Evolutionary conservation across 1,140 invertebrate species (phyloP), one percentile per base, ranked within the genome.

Genomic region (Habropoda laboriosa): DNA sequence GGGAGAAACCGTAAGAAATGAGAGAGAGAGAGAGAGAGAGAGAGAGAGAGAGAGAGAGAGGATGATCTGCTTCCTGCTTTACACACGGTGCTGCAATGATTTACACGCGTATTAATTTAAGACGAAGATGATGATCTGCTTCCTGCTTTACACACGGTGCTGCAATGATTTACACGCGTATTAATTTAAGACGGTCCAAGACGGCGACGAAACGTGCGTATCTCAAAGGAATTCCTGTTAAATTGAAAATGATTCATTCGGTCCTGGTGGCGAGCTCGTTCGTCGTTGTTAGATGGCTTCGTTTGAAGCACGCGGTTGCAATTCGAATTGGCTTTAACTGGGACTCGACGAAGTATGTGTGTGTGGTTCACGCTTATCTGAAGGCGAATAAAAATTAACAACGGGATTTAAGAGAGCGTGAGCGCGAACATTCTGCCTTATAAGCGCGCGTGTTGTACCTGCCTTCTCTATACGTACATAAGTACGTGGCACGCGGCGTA

Each of bases 71-170:
- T 71, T 81, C 75, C 73, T 75, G 79, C 55, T 83, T 73, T 68
- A 66, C 51, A 5, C 55, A 49, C 40, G 42, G 53, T n/a, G n/a
- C n/a, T 51, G 55, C 18, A 16, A 58, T 77, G 75, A 87, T 87
- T 87, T 87, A 86, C 61, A 8, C 38, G 3, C 61, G 71, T 75
- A 83, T 87, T 87, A 87, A 87, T 78, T 64, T 75, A 72, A 76
- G 38, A 49, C 51, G n/a, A 30, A 57, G 30, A 1, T 27, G 27
- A 38, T 53, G 51, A 58, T n/a, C n/a, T n/a, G n/a, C n/a, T n/a
- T n/a, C n/a, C n/a, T n/a, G n/a, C n/a, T n/a, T n/a, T n/a, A n/a
- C 35, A 45, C 80, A 68, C 3, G 18, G 53, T n/a, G n/a, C n/a
- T 51, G 55, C 18, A 16, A 58, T 77, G 75, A 87, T 87, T 87